Percentiles rank a stretch among this genome's conserved stretches.
phyloP scores from a whole-genome alignment of 2,113 vertebrate species.

The Callopanchax toddi region DNA sequence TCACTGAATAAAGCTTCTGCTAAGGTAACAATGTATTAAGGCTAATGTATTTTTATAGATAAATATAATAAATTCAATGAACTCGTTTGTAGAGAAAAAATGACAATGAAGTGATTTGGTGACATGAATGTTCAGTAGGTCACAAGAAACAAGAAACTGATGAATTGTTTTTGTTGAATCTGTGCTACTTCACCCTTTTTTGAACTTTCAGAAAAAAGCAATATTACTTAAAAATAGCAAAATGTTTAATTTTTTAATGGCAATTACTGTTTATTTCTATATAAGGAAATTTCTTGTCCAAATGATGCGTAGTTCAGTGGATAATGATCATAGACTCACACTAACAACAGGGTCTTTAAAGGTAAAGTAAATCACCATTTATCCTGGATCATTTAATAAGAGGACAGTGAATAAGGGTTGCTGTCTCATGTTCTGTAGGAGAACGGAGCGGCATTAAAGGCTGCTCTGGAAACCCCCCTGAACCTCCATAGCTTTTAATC shows the following conservation, averaged over 20 bases:
- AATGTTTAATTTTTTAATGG: neutral
- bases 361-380: conserved; percentile 45
- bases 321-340: conserved; percentile 32
- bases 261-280: neutral
- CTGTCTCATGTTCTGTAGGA: conserved; percentile 18
- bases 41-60: neutral
- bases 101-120: neutral
- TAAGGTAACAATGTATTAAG: neutral
- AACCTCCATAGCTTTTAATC: conserved; percentile 69
- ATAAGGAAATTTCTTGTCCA: conserved; percentile 13
- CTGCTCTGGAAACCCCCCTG: conserved; percentile 39
- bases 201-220: neutral
- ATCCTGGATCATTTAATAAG: conserved; percentile 51
- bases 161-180: too few relatives aligned
- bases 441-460: conserved; percentile 25
- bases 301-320: conserved; percentile 19
- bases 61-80: neutral
- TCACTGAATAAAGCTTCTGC: neutral
- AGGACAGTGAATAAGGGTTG: conserved; percentile 40
- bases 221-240: neutral
- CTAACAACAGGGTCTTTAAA: conserved; percentile 30
- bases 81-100: neutral
- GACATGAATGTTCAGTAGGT: neutral
- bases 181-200: neutral
- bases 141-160: neutral